Base-by-base conservation (phyloP, 2,888 invertebrate species). In the Corbicula japonica region DNA sequence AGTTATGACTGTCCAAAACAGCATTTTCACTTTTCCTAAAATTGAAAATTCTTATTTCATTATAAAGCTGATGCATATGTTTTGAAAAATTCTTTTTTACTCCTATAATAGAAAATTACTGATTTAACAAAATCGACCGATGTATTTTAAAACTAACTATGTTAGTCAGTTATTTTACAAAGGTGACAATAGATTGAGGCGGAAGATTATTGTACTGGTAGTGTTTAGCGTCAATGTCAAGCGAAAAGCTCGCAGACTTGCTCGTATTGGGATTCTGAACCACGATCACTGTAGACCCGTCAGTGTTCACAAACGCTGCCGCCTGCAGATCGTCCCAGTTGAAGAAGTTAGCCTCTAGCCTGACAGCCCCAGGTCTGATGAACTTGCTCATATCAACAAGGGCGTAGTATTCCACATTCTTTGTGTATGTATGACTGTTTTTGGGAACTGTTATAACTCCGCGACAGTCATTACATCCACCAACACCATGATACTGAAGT, bases 381-480 rank as follows among this genome's bases (percentile, higher is more conserved):
- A 85, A 80, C 50, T 83, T 83, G 38, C 83, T 75, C 54, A 85
- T 63, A 21, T 85, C 83, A 28, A 76, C 85, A 12, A 85, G 72
- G 18, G 71, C 56, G 61, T 85, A 85, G 65, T 82, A 85, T 41
- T 85, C 85, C 0, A 78, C 76, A 41, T 85, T 78, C 52, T 74
- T 81, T 2, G 63, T 60, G 48, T 71, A 80, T 10, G 52, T 35
- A n/a, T n/a, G n/a, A 21, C 70, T 70, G 4, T 50, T 50, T n/a
- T 35, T 34, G 5, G 69, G 75, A n/a, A 84, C 80, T 3, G 86
- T 86, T 30, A 86, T 54, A 4, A 84, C 84, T n/a, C 84, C 86
- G 8, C 84, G 72, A 56, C 86, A 86, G 26, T 80, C 70, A 3
- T 72, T 56, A 38, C 86, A 86, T 2, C 86, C 86, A 30, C 18